These are phyloP conservation scores for Chromobotia macracanthus DNA, from an alignment of 2,797 vertebrate species.

Conservation along the genomic window DNA sequence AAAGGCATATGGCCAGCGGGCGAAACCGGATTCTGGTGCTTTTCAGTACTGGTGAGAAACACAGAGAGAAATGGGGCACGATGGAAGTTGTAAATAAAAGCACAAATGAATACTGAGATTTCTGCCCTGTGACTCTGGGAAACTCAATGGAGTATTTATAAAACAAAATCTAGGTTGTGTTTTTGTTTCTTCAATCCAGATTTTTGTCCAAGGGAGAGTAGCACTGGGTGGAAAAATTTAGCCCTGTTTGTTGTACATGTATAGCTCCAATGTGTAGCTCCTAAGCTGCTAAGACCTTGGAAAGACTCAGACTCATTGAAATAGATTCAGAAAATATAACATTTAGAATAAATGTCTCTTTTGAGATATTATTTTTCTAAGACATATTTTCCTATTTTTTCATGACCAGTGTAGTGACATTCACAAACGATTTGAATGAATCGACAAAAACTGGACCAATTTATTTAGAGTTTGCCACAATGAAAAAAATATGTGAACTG, in stretches of 20 bases:
- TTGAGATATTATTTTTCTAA: conserved; percentile 27
- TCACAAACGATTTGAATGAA: too few relatives aligned
- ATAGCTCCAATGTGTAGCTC: not conserved
- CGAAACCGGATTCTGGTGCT: conserved; percentile 54
- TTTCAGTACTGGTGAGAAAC: conserved; percentile 42
- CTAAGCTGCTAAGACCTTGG: too few relatives aligned
- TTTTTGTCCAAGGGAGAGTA: not conserved
- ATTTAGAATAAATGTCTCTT: not conserved
- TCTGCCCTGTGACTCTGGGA: conserved; percentile 24
- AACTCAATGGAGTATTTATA: not conserved
- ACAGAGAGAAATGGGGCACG: conserved; percentile 47
- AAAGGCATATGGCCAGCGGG: conserved; percentile 54
- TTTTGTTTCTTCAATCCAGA: not conserved
- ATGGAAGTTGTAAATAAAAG: conserved; percentile 49
- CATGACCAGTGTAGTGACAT: too few relatives aligned
- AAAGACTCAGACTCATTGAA: not conserved
- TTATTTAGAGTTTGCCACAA: too few relatives aligned
- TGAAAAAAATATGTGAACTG: too few relatives aligned
- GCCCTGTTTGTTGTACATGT: not conserved
- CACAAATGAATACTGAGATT: conserved; percentile 28
- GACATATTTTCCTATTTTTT: not conserved
- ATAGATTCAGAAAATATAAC: too few relatives aligned
- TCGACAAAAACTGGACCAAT: too few relatives aligned
- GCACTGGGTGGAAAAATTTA: too few relatives aligned
- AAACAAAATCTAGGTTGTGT: not conserved